These are phyloP conservation scores for Spodoptera frugiperda DNA, from an alignment of 1,140 invertebrate genomes.

Conservation along the genomic window DNA sequence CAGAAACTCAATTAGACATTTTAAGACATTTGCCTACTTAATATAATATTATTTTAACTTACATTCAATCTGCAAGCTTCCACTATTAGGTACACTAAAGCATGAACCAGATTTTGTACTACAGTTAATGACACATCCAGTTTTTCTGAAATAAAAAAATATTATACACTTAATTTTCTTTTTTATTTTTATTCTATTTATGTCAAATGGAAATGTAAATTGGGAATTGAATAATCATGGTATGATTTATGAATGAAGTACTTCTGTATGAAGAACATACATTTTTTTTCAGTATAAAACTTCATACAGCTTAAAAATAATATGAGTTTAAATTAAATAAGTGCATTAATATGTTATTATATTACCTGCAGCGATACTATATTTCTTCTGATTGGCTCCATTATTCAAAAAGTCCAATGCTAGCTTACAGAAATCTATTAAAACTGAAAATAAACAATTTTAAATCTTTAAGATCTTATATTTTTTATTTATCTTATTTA, in stretches of 20 bases:
- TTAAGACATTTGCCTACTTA: neutral
- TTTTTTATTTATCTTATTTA: neutral
- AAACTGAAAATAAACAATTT: constrained; percentile 80
- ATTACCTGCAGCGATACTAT: constrained; percentile 86
- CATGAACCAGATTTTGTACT: constrained; percentile 77
- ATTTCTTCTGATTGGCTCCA: constrained; percentile 88
- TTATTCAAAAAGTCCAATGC: constrained; percentile 88
- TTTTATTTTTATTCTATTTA: too few relatives aligned
- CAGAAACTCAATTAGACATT: too few relatives aligned
- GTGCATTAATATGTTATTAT: neutral
- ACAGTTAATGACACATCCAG: constrained; percentile 60
- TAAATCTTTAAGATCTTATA: constrained; percentile 6
- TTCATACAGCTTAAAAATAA: too few relatives aligned
- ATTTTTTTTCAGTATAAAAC: too few relatives aligned
- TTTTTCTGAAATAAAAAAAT: constrained; percentile 72
- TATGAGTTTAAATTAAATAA: too few relatives aligned
- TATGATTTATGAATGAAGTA: neutral
- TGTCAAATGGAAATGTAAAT: too few relatives aligned
- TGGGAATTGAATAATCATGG: neutral
- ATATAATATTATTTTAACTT: constrained; percentile 55
- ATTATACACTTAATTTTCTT: neutral
- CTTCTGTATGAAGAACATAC: too few relatives aligned
- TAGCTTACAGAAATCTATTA: constrained; percentile 89
- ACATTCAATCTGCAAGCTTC: constrained; percentile 82
- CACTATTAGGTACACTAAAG: constrained; percentile 75